These are phyloP conservation scores for Lasioglossum pauxillum DNA, from an alignment of 2,888 invertebrate genomes.

Conservation along the genomic window DNA sequence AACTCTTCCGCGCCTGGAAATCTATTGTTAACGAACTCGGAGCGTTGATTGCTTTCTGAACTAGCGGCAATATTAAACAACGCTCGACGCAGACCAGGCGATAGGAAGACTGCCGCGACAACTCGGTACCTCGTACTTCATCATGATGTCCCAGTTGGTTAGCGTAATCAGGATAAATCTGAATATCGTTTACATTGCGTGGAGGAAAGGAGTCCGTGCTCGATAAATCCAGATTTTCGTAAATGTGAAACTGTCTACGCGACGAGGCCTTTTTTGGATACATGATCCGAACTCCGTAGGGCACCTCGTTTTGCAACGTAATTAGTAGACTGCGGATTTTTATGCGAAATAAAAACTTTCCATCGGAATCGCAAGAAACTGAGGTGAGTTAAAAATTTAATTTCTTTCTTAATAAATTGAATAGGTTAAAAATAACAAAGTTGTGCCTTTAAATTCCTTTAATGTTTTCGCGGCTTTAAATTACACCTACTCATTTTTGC, in stretches of 20 bases:
- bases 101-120: neutral
- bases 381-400: too few species aligned
- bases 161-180: constrained; percentile 21
- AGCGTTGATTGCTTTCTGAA: neutral
- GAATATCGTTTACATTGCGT: constrained; percentile 6
- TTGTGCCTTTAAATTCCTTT: too few species aligned
- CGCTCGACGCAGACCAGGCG: neutral
- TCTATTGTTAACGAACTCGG: neutral
- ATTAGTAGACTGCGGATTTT: neutral
- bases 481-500: too few species aligned
- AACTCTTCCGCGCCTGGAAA: neutral
- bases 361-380: too few species aligned
- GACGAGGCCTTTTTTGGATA: neutral
- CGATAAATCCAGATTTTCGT: constrained; percentile 46
- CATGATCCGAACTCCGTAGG: neutral
- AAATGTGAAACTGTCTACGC: neutral
- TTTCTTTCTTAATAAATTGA: too few species aligned
- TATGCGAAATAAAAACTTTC: too few species aligned
- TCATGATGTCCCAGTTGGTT: constrained; percentile 17
- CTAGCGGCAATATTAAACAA: neutral
- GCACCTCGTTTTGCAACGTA: neutral
- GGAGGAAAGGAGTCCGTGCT: neutral
- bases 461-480: too few species aligned
- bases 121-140: constrained; percentile 8
- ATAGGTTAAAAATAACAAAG: too few species aligned